Evolutionary conservation across 2,113 vertebrate species (phyloP).

Genomic region (Ctenodactylus gundi): DNA sequence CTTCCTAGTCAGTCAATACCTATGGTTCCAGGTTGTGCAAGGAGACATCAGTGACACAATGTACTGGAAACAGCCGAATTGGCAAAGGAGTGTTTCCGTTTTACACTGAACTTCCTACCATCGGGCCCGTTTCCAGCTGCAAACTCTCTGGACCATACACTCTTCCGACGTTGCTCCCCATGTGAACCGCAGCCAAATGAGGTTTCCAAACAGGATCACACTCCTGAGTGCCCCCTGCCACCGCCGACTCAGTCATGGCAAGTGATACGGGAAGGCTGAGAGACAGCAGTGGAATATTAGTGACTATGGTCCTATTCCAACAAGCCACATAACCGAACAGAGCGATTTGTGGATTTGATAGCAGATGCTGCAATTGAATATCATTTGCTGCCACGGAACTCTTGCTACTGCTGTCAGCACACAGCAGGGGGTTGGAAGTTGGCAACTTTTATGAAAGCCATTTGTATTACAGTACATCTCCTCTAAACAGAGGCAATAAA

Average conservation of each 20-base stretch:
- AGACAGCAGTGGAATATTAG: constrained; percentile 29
- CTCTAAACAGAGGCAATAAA: constrained; percentile 80
- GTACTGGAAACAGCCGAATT: not conserved
- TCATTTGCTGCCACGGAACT: constrained; percentile 75
- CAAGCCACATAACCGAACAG: constrained; percentile 69
- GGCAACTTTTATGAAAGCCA: constrained; percentile 80
- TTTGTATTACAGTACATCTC: constrained; percentile 79
- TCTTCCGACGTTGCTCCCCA: not conserved
- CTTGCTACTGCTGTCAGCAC: constrained; percentile 72
- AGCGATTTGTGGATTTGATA: constrained; percentile 78
- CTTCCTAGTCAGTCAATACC: not conserved
- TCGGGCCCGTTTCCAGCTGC: not conserved
- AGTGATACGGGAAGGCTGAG: not conserved
- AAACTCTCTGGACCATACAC: not conserved
- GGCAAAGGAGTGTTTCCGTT: not conserved
- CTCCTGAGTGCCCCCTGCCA: not conserved
- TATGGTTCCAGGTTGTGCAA: not conserved
- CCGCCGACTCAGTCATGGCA: not conserved
- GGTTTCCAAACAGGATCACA: not conserved
- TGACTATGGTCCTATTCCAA: constrained; percentile 61
- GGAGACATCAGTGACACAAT: not conserved
- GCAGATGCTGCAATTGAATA: constrained; percentile 77
- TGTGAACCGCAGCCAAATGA: not conserved
- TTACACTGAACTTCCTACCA: not conserved
- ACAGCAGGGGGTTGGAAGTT: constrained; percentile 78